Conservation (phyloP, 30 jellyfish, hydroid and myxozoan genomes). For the Pelagia noctiluca region DNA sequence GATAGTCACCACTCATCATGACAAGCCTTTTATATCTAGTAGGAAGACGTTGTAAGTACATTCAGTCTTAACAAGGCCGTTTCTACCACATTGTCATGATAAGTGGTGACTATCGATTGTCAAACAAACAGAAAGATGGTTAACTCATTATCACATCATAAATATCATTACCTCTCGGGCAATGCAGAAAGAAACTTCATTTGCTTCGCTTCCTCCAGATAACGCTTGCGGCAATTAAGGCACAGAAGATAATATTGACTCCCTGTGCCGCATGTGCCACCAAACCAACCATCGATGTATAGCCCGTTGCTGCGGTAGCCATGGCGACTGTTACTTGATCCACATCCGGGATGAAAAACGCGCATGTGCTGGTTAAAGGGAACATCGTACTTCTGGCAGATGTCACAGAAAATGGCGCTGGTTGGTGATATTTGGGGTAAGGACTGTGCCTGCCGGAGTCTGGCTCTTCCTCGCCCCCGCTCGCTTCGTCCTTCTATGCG, state of each 20-base stretch:
- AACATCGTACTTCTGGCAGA: conserved; percentile 64
- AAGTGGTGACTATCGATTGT: too few relatives aligned
- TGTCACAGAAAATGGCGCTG: conserved; percentile 71
- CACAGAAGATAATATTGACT: conserved; percentile 90
- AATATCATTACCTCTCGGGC: conserved; percentile 88
- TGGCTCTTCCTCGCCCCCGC: conserved; percentile 29
- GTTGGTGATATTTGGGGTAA: conserved; percentile 8
- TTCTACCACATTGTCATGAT: too few relatives aligned
- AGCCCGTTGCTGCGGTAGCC: conserved; percentile 94
- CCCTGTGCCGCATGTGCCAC: conserved; percentile 95
- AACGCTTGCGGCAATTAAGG: conserved; percentile 69
- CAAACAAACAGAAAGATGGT: too few relatives aligned
- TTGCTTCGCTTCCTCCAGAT: conserved; percentile 59
- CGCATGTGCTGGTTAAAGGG: conserved; percentile 82
- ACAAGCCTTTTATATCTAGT: too few relatives aligned
- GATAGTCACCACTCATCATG: too few relatives aligned
- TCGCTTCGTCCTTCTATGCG: conserved; percentile 49
- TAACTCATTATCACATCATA: too few relatives aligned
- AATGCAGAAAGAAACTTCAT: conserved; percentile 37
- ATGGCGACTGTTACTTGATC: conserved; percentile 78
- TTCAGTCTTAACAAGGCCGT: too few relatives aligned
- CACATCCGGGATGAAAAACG: conserved; percentile 91
- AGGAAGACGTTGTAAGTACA: too few relatives aligned
- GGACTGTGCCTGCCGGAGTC: background rate
- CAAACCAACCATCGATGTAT: conserved; percentile 90